Evolutionary conservation across 2,113 vertebrate species (phyloP), one percentile per base, ranked within the genome.

Genomic region (Mellivora capensis): DNA sequence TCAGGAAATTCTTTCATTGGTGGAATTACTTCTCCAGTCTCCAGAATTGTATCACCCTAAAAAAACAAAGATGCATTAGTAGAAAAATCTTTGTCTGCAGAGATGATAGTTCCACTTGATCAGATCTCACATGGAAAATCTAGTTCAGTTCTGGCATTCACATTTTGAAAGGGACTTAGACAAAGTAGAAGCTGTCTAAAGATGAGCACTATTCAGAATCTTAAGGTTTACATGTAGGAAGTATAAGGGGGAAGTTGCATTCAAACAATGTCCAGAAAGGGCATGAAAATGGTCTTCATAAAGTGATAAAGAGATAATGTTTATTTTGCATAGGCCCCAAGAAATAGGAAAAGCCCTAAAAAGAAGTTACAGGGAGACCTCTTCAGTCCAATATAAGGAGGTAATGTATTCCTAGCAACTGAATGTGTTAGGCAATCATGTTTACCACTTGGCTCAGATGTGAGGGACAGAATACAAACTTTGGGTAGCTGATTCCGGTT

Each of bases 11-110:
- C 98, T 47, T 99, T 99, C 64, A 99, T 97, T 92, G 98, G 98
- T 93, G 99, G 99, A 98, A 99, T 80, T 97, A 99, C 98, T 98
- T 99, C 99, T 34, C 99, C 99, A 1, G 99, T 99, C 98, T 99
- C 99, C 98, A 99, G 31, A 97, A 99, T 98, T 79, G 57, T 98
- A 98, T 99, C 99, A 94, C 99, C 99, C 99, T 99, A 97, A 96
- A 44, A 97, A 98, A 96, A 94, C 82, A 96, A 98, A 47, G 25
- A 96, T 47, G 25, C 2, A 34, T 79, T 87, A 94, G 21, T 64
- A 90, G 69, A 84, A 77, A 86, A 90, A 88, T 88, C 67, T 86
- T 83, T 80, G 31, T 79, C 62, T 90, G 42, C 20, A 93, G 25
- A 62, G 29, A 17, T 88, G 11, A n/a, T 42, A 74, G 57, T 57